These are phyloP conservation scores for Dryocosmus kuriphilus DNA, from an alignment of 2,888 invertebrate species.

Conservation along the genomic window DNA sequence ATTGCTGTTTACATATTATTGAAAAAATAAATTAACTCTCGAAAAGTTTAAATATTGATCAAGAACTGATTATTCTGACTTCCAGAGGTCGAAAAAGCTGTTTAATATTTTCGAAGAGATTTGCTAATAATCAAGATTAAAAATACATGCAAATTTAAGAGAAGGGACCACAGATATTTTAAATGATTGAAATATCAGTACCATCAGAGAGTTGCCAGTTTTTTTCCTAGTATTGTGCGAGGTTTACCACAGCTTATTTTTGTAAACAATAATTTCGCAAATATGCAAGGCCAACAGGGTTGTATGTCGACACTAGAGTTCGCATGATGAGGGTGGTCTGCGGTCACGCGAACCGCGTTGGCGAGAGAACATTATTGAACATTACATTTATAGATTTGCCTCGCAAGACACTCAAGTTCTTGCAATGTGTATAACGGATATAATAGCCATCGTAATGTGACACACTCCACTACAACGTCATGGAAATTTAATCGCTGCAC, in stretches of 20 bases:
- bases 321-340: constrained; percentile 63
- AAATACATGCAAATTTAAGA: too few species aligned
- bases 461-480: constrained; percentile 42
- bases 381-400: constrained; percentile 68
- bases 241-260: not conserved
- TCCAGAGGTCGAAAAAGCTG: too few species aligned
- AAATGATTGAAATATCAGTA: too few species aligned
- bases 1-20: too few species aligned
- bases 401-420: constrained; percentile 45
- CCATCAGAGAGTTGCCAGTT: too few species aligned
- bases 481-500: constrained; percentile 35
- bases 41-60: too few species aligned
- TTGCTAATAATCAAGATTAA: too few species aligned
- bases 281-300: not conserved
- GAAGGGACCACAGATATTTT: too few species aligned
- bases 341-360: constrained; percentile 65
- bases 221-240: too few species aligned
- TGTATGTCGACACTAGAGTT: constrained; percentile 28
- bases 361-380: constrained; percentile 65
- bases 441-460: constrained; percentile 13
- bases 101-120: too few species aligned
- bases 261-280: not conserved
- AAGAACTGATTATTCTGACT: too few species aligned
- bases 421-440: constrained; percentile 40
- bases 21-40: too few species aligned